Evolutionary conservation across 2,888 invertebrate genomes (phyloP), one percentile per base, ranked within the genome.

Genomic region (Sphaerophoria taeniata): DNA sequence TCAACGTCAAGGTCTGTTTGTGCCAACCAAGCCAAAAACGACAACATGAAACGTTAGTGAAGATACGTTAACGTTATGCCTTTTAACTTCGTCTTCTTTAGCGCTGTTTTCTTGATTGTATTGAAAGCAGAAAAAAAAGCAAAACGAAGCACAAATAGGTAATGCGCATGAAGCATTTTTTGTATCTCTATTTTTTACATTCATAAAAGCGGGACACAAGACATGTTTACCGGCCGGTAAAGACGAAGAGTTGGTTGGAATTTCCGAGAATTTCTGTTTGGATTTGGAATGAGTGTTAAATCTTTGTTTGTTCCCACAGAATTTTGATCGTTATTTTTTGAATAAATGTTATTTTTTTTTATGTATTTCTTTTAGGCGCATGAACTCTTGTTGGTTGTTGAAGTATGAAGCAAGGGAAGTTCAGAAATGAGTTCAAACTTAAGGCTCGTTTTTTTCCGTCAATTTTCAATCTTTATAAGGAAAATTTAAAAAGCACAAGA

Each of bases 1-100:
- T 84, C 79, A 84, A 71, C 83, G 65, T 84, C 84, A 80, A 84
- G 84, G 84, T 84, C 84, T 84, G 79, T 75, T 84, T 75, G 80
- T n/a, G 61, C 49, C 70, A 74, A 83, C 33, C 36, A 73, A 31
- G 47, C 63, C 31, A 24, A 49, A 43, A 69, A 11, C 47, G 24
- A 24, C 1, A 24, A 65, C 24, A 34, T 11, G 2, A 34, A 36
- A 0, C 3, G 16, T 56, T 39, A 55, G 11, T 73, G 31, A 55
- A 79, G 51, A 43, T 31, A 16, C 39, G 47, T 67, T 53, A 74
- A 16, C 49, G 24, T 45, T n/a, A 51, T 33, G 33, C 31, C 31
- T 56, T 55, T 61, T 33, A 43, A 58, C 58, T 43, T 31, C 47
- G 39, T 12, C 53, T 58, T 24, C 45, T n/a, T n/a, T n/a, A 11